Conservation (phyloP, 1,140 invertebrate genomes). For the Eupristina koningsbergeri region DNA sequence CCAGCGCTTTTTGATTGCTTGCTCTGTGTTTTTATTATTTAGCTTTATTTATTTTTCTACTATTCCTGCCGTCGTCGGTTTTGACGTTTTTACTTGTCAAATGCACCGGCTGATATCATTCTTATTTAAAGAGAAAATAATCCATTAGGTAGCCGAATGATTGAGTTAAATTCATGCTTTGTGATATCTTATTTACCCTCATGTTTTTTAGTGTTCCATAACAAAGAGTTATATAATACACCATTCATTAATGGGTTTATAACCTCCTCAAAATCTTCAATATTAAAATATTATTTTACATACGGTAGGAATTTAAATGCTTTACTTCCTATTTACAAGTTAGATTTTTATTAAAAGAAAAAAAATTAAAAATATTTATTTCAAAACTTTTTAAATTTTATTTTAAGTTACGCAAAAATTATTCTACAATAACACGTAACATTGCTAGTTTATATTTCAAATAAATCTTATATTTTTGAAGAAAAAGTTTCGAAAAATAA, state of each 20-base stretch:
- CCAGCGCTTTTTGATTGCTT: background rate
- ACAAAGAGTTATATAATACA: background rate
- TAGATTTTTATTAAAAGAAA: no score
- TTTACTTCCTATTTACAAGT: no score
- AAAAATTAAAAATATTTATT: conserved; percentile 19
- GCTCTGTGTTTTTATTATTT: background rate
- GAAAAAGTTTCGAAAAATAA: conserved; percentile 32
- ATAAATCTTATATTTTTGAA: background rate
- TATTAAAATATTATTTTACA: background rate
- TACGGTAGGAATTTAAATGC: no score
- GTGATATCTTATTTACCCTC: background rate
- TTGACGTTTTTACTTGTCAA: conserved; percentile 10
- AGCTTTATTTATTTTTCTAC: conserved; percentile 23
- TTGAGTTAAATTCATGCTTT: background rate
- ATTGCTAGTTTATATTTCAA: conserved; percentile 20
- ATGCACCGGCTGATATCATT: conserved; percentile 9
- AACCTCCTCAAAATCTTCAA: background rate
- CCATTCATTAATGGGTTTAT: background rate
- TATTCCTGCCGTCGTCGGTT: background rate
- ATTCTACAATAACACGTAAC: background rate
- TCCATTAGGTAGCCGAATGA: background rate
- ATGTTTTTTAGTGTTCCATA: background rate
- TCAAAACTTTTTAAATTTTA: conserved; percentile 33
- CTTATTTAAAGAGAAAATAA: conserved; percentile 30
- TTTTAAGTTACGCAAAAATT: conserved; percentile 4